Evolutionary conservation across 2,113 vertebrate species (phyloP), one percentile per base, ranked within the genome.

Genomic region (Hoplias malabaricus): DNA sequence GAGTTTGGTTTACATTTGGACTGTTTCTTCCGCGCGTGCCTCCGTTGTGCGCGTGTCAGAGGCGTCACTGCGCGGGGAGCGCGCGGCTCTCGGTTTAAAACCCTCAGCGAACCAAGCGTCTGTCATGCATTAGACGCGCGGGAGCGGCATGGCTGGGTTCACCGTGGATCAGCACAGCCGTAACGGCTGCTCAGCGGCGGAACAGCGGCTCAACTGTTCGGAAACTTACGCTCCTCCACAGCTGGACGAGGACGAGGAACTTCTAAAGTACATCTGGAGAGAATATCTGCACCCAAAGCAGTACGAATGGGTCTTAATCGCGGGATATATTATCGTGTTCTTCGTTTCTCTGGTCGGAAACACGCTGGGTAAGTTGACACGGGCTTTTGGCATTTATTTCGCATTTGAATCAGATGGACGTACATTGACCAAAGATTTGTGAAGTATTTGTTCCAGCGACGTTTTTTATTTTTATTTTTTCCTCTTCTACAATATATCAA

Each of bases 291-390:
- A 95, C 77, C 97, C 97, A 2, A 98, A 97, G 71, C 94, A 96
- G 81, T 99, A 98, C 36, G 96, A 98, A 85, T 99, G 96, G 97
- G 95, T 95, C 25, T 91, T 98, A 36, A 98, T 99, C 40, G 93
- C 92, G 14, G 97, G 94, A 61, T 99, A 99, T 85, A 96, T 98
- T 70, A 82, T 96, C 27, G 96, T 99, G 1, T 99, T 99, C 85
- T 89, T 96, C 56, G 93, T 96, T 34, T 96, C 97, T 53, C 94
- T 99, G 56, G 82, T 96, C 12, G 97, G 97, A 81, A 99, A 98
- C 82, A 91, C 96, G 29, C 90, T 98, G 59, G 97, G 97, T 98
- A 89, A 95, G 96, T 94, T 77, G 48, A 3, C n/a, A 1, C 1
- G 4, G 42, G 13, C 43, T 16, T 5, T 19, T n/a, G 43, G 2